Percentiles rank a stretch among this genome's conserved stretches.
Conservation (phyloP, 1,140 invertebrate genomes). For the Bombus confusus region DNA sequence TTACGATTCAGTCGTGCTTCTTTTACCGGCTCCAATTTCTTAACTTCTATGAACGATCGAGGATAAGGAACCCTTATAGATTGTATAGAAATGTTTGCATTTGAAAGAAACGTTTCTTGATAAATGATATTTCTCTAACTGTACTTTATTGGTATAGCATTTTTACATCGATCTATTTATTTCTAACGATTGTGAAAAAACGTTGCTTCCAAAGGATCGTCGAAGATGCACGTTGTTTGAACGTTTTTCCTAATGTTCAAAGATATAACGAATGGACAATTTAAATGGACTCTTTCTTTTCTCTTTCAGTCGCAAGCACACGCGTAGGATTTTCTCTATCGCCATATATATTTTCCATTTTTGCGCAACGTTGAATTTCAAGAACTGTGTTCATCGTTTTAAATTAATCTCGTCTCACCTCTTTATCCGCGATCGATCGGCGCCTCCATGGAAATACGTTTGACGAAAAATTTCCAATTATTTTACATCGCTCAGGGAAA, state of each 20-base stretch:
- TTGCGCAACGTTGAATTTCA: not conserved
- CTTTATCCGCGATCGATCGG: not conserved
- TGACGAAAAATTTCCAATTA: conserved; percentile 7
- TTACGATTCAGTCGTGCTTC: conserved; percentile 25
- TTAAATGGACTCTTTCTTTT: not conserved
- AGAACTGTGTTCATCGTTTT: too few species aligned
- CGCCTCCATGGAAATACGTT: not conserved
- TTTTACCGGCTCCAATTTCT: not conserved
- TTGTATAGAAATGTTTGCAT: not conserved
- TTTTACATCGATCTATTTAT: not conserved
- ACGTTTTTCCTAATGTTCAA: not conserved
- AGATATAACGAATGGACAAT: not conserved
- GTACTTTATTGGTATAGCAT: not conserved
- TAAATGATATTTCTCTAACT: not conserved
- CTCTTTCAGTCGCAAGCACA: not conserved
- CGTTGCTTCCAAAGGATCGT: too few species aligned
- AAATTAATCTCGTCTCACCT: not conserved
- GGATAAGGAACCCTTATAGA: not conserved
- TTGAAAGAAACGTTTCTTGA: not conserved
- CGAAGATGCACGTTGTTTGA: not conserved
- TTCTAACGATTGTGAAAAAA: not conserved
- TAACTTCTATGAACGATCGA: not conserved
- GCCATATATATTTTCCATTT: not conserved
- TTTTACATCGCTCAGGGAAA: conserved; percentile 3
- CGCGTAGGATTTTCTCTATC: not conserved